Percentiles rank a stretch among this genome's conserved stretches.
phyloP scores from a whole-genome alignment of 2,797 vertebrate species.

The Apogon talboti region DNA sequence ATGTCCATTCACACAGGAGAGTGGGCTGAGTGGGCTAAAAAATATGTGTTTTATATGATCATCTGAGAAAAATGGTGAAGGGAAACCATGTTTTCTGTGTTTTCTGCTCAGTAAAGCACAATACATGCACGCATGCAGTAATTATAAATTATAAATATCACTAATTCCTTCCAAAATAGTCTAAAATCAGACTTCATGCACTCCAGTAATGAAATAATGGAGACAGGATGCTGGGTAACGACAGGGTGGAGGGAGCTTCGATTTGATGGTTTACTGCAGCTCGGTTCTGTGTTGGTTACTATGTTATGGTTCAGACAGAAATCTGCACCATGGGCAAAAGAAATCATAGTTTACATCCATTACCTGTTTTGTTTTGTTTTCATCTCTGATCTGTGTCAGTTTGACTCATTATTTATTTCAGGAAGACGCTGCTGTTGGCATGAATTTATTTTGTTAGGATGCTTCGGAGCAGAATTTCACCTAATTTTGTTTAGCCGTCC shows the following conservation, averaged over 20 bases:
- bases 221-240: not conserved
- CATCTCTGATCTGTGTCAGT: slow-evolving; percentile 1
- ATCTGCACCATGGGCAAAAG: not conserved
- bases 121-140: slow-evolving; percentile 2
- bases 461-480: slow-evolving; percentile 24
- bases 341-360: too few relatives aligned
- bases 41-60: slow-evolving; percentile 5
- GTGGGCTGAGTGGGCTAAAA: slow-evolving; percentile 12
- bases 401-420: slow-evolving; percentile 22
- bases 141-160: not conserved
- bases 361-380: too few relatives aligned
- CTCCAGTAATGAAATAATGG: slow-evolving; percentile 12
- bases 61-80: not conserved
- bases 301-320: slow-evolving; percentile 10
- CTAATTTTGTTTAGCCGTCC: slow-evolving; percentile 27
- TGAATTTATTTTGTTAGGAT: slow-evolving; percentile 19
- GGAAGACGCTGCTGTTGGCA: slow-evolving; percentile 5
- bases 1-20: slow-evolving; percentile 13
- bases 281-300: slow-evolving; percentile 1
- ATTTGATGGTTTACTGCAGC: not conserved
- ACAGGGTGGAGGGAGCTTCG: slow-evolving; percentile 4
- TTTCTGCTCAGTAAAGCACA: not conserved
- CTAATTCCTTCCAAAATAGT: slow-evolving; percentile 14
- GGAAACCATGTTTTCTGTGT: not conserved
- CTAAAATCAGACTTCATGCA: slow-evolving; percentile 17